phyloP scores from a whole-genome alignment of 2,888 invertebrate genomes.

The Lissonota sp. region DNA sequence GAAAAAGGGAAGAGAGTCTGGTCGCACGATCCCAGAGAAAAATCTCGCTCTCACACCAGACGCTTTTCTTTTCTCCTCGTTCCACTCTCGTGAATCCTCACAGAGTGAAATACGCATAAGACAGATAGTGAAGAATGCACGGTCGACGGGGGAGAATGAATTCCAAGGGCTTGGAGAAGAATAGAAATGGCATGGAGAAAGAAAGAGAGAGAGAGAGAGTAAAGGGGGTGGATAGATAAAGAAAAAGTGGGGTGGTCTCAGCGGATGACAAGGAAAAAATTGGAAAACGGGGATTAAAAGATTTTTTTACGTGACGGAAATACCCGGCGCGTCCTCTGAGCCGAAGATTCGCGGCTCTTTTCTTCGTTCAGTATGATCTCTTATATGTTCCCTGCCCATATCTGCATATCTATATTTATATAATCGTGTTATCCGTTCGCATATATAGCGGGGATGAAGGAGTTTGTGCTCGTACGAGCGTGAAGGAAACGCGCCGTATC shows the following conservation, averaged over 20 bases:
- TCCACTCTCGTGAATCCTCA: constrained; percentile 55
- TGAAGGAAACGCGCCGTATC: constrained; percentile 1
- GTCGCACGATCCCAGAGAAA: constrained; percentile 47
- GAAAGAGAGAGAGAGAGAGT: constrained; percentile 5
- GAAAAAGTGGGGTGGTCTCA: constrained; percentile 31
- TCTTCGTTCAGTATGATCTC: constrained; percentile 28
- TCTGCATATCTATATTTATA: constrained; percentile 10
- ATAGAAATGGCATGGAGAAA: constrained; percentile 49
- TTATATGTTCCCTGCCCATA: not conserved
- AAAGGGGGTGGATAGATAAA: constrained; percentile 1
- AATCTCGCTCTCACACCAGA: constrained; percentile 56
- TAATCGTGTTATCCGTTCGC: not conserved
- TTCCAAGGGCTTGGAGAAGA: constrained; percentile 57
- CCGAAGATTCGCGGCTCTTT: constrained; percentile 26
- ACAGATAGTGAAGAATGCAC: constrained; percentile 63
- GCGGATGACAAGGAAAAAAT: constrained; percentile 74
- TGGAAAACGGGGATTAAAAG: constrained; percentile 73
- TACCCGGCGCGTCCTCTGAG: constrained; percentile 24
- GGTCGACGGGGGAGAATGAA: constrained; percentile 54
- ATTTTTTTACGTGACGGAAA: constrained; percentile 67
- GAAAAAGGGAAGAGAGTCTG: constrained; percentile 45
- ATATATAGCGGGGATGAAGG: constrained; percentile 4
- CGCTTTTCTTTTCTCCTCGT: constrained; percentile 43
- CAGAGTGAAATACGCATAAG: constrained; percentile 62
- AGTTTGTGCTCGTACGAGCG: constrained; percentile 41